A percentile compares a stretch with the other conserved stretches of the same genome.
Conservation (phyloP, 2,113 vertebrate species). For the Micromys minutus region DNA sequence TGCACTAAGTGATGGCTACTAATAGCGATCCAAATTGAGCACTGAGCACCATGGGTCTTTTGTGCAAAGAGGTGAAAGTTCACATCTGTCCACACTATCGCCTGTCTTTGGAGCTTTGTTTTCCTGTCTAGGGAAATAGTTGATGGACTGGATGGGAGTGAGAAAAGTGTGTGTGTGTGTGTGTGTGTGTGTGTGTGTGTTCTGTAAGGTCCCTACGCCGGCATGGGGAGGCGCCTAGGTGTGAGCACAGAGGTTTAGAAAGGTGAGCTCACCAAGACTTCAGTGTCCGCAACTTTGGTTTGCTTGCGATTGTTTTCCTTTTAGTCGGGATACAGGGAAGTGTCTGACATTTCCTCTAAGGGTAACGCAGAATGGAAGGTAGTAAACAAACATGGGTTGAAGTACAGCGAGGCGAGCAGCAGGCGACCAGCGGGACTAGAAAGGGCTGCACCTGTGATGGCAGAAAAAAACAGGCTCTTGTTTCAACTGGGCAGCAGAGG, state of each 20-base stretch:
- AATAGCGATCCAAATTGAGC: background rate
- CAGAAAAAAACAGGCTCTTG: constrained; percentile 37
- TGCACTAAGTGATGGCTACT: background rate
- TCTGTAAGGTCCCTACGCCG: background rate
- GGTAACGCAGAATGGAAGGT: background rate
- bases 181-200: no score
- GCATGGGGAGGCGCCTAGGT: background rate
- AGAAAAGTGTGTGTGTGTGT: background rate
- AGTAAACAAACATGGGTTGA: background rate
- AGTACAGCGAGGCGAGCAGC: background rate
- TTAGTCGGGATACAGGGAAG: background rate
- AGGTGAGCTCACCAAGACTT: background rate
- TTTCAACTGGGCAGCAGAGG: background rate
- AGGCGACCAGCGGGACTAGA: background rate
- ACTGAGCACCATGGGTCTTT: background rate
- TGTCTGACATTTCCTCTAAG: background rate
- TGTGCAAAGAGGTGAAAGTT: background rate
- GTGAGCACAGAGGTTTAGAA: background rate
- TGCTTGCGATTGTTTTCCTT: constrained; percentile 7
- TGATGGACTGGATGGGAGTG: background rate
- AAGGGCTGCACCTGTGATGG: background rate
- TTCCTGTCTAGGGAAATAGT: background rate
- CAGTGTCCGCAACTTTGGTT: background rate
- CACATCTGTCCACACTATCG: background rate
- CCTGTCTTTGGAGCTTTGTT: background rate